Evolutionary conservation across 2,113 vertebrate genomes (phyloP).

Genomic region (Sorex araneus): DNA sequence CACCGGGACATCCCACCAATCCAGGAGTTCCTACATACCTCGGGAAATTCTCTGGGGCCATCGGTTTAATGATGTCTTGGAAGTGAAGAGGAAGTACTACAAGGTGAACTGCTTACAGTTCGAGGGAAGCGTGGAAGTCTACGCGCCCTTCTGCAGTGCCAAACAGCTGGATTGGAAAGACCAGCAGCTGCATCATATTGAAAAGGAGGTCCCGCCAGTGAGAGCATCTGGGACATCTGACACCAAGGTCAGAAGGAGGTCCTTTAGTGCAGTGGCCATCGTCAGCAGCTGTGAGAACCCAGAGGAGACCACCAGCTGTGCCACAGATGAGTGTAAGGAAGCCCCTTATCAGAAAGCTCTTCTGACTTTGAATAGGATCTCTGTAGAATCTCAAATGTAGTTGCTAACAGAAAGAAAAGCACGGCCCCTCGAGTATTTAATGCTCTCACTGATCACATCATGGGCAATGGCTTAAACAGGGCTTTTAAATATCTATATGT

Average conservation of each 20-base stretch:
- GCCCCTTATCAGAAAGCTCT: slow-evolving; percentile 86
- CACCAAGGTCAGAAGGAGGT: slow-evolving; percentile 75
- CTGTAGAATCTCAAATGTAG: slow-evolving; percentile 90
- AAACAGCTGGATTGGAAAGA: slow-evolving; percentile 92
- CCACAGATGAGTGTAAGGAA: slow-evolving; percentile 70
- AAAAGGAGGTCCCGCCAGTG: slow-evolving; percentile 41
- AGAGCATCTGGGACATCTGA: not conserved
- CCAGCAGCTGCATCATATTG: slow-evolving; percentile 79
- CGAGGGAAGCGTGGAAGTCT: slow-evolving; percentile 94
- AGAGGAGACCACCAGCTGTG: slow-evolving; percentile 64
- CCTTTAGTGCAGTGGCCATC: slow-evolving; percentile 85
- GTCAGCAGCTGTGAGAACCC: slow-evolving; percentile 86
- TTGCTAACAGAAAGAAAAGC: rapidly evolving
- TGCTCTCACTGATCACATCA: not conserved
- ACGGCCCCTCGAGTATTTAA: not conserved
- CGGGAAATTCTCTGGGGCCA: slow-evolving; percentile 97
- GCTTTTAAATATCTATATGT: not conserved
- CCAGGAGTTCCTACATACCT: slow-evolving; percentile 94
- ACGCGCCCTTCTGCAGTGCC: slow-evolving; percentile 93
- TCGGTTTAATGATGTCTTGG: slow-evolving; percentile 94
- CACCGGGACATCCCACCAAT: slow-evolving; percentile 96
- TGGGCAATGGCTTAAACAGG: not conserved
- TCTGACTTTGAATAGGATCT: slow-evolving; percentile 86
- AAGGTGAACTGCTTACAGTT: slow-evolving; percentile 95
- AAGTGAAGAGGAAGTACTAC: slow-evolving; percentile 92